Conservation (phyloP, 2,797 vertebrate genomes). For the Enteromius anoplus region DNA sequence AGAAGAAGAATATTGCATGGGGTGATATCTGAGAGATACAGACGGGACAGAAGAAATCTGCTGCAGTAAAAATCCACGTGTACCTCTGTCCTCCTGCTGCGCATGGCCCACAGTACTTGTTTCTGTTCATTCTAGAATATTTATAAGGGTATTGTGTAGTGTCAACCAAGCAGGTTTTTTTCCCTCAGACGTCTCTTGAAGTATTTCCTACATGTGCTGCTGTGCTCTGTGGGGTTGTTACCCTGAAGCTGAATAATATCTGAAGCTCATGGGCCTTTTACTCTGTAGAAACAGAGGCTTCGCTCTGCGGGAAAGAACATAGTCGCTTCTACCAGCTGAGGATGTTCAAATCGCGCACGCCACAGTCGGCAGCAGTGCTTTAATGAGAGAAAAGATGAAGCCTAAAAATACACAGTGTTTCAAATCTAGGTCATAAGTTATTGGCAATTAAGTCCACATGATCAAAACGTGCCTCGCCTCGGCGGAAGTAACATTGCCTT, state of each 20-base stretch:
- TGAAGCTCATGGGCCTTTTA: constrained; percentile 44
- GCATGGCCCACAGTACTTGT: constrained; percentile 11
- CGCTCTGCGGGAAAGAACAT: constrained; percentile 34
- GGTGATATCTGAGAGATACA: constrained; percentile 12
- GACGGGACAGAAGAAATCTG: constrained; percentile 16
- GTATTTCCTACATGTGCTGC: constrained; percentile 42
- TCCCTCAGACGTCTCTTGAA: constrained; percentile 39
- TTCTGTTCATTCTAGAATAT: constrained; percentile 52
- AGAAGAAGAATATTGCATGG: not conserved
- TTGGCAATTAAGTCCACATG: constrained; percentile 25
- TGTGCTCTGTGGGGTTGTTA: constrained; percentile 36
- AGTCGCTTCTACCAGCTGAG: constrained; percentile 4
- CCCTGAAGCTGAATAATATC: constrained; percentile 38
- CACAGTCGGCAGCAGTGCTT: constrained; percentile 5
- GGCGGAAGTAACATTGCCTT: not conserved
- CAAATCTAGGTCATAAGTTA: constrained; percentile 41
- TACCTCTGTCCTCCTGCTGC: not conserved
- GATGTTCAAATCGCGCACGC: not conserved
- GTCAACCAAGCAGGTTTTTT: constrained; percentile 30
- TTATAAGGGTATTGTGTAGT: constrained; percentile 51
- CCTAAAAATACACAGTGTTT: constrained; percentile 29
- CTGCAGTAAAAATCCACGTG: constrained; percentile 12
- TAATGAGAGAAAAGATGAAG: constrained; percentile 43
- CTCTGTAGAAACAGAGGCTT: constrained; percentile 33
- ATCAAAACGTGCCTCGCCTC: constrained; percentile 18